phyloP scores from a whole-genome alignment of 2,113 vertebrate genomes.

The Ancistrus triradiatus region DNA sequence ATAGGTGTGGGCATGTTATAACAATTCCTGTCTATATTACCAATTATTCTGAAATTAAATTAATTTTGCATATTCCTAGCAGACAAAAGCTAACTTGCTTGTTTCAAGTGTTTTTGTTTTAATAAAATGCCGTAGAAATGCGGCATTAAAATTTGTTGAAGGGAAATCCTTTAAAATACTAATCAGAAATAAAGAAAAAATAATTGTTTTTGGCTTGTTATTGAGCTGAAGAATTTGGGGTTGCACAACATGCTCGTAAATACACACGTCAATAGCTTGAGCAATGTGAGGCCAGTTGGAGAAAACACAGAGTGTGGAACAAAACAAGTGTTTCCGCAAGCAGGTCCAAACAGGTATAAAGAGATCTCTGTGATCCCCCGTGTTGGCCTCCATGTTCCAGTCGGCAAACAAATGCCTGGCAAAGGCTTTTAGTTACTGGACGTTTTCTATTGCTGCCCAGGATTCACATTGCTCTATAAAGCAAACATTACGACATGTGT shows the following conservation, averaged over 20 bases:
- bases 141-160: not conserved
- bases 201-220: conserved; percentile 21
- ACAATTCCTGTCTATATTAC: too few relatives aligned
- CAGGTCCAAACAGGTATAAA: conserved; percentile 32
- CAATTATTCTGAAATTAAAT: too few relatives aligned
- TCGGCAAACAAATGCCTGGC: conserved; percentile 35
- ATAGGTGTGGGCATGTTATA: too few relatives aligned
- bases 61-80: too few relatives aligned
- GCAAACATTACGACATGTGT: conserved; percentile 20
- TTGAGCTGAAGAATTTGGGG: conserved; percentile 18
- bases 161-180: not conserved
- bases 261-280: conserved; percentile 25
- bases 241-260: conserved; percentile 37
- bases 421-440: conserved; percentile 6
- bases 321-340: conserved; percentile 33
- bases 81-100: too few relatives aligned
- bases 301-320: conserved; percentile 25
- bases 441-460: not conserved
- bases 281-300: conserved; percentile 19
- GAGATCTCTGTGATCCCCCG: conserved; percentile 22
- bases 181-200: not conserved
- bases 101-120: too few relatives aligned
- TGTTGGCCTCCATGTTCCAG: conserved; percentile 12
- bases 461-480: conserved; percentile 16
- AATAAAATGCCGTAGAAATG: too few relatives aligned